Percentiles rank a stretch among this genome's conserved stretches.
Conservation (phyloP, 2,113 vertebrate species). For the Irena cyanogastra region DNA sequence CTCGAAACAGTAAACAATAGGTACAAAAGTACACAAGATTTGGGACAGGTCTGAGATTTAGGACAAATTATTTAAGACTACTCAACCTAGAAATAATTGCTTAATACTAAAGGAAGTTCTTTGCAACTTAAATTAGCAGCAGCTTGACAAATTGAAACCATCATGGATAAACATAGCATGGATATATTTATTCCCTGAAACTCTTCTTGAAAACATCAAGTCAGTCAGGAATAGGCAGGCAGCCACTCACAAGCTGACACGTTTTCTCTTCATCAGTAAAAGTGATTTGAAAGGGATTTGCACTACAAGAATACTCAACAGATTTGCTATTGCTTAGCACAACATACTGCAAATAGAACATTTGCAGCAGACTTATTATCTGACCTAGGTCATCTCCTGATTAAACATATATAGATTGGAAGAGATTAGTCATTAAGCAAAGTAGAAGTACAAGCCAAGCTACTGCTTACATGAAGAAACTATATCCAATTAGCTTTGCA, state of each 20-base stretch:
- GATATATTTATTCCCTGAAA: neutral
- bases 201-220: neutral
- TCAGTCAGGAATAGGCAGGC: neutral
- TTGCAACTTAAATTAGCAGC: neutral
- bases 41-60: neutral
- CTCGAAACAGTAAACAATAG: neutral
- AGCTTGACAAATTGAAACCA: neutral
- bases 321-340: neutral
- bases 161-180: constrained; percentile 3
- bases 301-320: neutral
- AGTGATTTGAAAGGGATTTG: neutral
- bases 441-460: neutral
- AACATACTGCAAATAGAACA: neutral
- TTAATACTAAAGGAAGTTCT: constrained; percentile 15
- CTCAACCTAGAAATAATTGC: neutral
- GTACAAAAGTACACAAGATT: neutral
- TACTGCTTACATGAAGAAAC: neutral
- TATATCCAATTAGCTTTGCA: constrained; percentile 39
- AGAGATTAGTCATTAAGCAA: constrained; percentile 30
- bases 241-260: neutral
- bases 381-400: constrained; percentile 27
- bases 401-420: constrained; percentile 41
- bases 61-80: neutral
- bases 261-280: neutral
- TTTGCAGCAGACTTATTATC: constrained; percentile 12